A percentile compares a stretch with the other conserved stretches of the same genome.
Conservation (phyloP, 2,888 invertebrate species). For the Bellardia pandia region DNA sequence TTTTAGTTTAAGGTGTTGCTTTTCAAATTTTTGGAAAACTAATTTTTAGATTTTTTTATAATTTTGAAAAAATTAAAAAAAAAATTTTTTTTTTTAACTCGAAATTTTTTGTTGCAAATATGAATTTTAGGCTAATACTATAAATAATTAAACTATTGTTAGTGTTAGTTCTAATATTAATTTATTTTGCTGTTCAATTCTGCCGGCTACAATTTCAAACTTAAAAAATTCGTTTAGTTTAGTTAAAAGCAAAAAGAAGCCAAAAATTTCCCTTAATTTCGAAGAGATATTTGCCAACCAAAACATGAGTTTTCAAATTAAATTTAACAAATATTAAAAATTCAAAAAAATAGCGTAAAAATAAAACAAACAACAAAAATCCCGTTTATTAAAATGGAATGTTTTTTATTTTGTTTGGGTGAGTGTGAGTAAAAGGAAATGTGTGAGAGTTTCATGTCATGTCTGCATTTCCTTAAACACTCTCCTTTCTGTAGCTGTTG, state of each 20-base stretch:
- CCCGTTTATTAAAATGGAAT: constrained; percentile 1
- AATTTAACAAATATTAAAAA: constrained; percentile 13
- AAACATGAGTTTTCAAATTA: constrained; percentile 27
- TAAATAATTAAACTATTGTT: too few relatives aligned
- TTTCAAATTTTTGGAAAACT: too few relatives aligned
- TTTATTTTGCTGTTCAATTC: background rate
- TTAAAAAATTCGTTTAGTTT: constrained; percentile 1
- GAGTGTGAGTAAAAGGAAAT: background rate
- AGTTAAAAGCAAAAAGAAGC: constrained; percentile 13
- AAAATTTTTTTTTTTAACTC: too few relatives aligned
- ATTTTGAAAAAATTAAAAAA: too few relatives aligned
- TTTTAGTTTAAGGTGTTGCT: too few relatives aligned
- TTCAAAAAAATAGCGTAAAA: background rate
- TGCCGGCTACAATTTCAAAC: background rate
- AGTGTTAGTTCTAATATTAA: background rate
- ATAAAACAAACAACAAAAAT: background rate
- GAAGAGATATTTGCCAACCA: background rate
- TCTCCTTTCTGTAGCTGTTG: constrained; percentile 7
- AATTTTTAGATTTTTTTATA: too few relatives aligned
- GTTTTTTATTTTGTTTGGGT: background rate
- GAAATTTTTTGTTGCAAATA: too few relatives aligned
- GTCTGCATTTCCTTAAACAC: constrained; percentile 29
- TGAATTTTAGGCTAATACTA: too few relatives aligned
- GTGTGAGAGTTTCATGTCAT: constrained; percentile 2
- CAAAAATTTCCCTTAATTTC: constrained; percentile 46